These are phyloP conservation scores for Tenualosa ilisha DNA, from an alignment of 2,797 vertebrate genomes.

Conservation along the genomic window DNA sequence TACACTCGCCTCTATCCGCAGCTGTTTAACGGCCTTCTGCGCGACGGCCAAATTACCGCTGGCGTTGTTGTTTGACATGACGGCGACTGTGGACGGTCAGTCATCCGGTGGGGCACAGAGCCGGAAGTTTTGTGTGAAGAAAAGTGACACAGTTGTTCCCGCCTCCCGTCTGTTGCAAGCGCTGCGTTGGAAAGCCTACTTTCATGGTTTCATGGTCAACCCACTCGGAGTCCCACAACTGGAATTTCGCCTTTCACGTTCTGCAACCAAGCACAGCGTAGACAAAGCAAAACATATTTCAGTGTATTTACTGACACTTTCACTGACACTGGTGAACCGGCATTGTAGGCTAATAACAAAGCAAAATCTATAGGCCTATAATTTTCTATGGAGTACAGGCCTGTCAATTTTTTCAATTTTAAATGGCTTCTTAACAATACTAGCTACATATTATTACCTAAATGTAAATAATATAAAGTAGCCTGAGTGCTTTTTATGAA, in stretches of 20 bases:
- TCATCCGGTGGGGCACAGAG: slow-evolving; percentile 26
- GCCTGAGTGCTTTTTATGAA: too few species aligned
- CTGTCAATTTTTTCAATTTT: not conserved
- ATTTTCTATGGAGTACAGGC: too few species aligned
- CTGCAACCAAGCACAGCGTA: not conserved
- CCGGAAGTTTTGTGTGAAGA: slow-evolving; percentile 3
- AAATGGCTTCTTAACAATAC: not conserved
- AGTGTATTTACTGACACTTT: not conserved
- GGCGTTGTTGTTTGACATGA: slow-evolving; percentile 80
- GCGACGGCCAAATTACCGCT: slow-evolving; percentile 71
- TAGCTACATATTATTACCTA: not conserved
- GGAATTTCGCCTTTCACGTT: not conserved
- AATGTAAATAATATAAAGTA: too few species aligned
- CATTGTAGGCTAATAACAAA: too few species aligned
- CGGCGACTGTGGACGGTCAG: slow-evolving; percentile 36
- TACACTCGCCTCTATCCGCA: slow-evolving; percentile 74
- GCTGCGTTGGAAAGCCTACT: not conserved
- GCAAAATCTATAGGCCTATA: too few species aligned
- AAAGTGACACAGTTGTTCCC: slow-evolving; percentile 24
- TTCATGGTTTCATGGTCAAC: too few species aligned
- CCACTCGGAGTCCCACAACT: not conserved
- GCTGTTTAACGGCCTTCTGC: slow-evolving; percentile 75
- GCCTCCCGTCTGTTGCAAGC: slow-evolving; percentile 17
- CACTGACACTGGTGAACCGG: not conserved
- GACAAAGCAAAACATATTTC: not conserved